phyloP scores from a whole-genome alignment of 2,797 vertebrate species.

The Phoebastria nigripes region DNA sequence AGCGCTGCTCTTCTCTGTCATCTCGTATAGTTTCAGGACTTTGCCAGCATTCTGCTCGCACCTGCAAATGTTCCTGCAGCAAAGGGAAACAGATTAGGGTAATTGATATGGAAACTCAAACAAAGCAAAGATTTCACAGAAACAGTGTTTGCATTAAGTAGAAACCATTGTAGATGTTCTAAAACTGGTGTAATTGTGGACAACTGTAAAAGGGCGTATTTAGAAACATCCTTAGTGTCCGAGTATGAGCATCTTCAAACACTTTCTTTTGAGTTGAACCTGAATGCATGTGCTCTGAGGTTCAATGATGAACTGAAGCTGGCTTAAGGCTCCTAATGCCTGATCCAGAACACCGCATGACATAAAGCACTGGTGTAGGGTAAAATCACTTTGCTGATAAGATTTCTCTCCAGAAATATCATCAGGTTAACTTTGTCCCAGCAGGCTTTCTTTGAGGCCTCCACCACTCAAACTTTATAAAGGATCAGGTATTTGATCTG shows the following conservation, averaged over 20 bases:
- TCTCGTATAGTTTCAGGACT: neutral
- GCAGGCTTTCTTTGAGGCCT: neutral
- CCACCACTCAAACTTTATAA: neutral
- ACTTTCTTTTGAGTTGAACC: neutral
- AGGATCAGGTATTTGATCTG: neutral
- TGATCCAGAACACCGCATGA: neutral
- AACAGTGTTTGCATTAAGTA: neutral
- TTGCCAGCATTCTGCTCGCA: neutral
- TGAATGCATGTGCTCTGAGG: accelerated
- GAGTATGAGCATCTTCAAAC: neutral
- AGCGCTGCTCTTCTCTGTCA: accelerated
- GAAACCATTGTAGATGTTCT: neutral
- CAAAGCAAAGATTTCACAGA: neutral
- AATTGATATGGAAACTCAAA: neutral
- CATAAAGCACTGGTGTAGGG: neutral
- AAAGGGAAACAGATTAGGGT: neutral
- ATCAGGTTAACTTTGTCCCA: neutral
- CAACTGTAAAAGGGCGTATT: neutral
- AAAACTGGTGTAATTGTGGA: neutral
- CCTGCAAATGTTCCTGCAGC: neutral
- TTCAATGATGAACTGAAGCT: neutral
- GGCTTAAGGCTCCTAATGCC: neutral
- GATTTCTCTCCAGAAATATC: neutral
- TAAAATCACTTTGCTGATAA: neutral
- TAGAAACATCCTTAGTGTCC: neutral